phyloP scores from a whole-genome alignment of 2,113 vertebrate genomes.

The Suricata suricatta region DNA sequence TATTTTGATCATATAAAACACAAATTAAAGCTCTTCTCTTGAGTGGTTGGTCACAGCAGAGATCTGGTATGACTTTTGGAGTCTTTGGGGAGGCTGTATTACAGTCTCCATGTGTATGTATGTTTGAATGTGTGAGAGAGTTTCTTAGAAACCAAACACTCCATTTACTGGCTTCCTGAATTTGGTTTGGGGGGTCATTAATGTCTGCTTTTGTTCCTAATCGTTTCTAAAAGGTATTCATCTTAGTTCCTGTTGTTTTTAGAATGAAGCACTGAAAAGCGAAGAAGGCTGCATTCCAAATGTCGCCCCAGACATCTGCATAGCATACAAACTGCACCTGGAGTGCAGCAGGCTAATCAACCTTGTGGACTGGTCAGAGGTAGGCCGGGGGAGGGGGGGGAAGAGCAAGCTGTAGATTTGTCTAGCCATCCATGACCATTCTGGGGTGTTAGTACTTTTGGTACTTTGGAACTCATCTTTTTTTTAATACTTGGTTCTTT shows the following conservation, averaged over 20 bases:
- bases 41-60: background rate
- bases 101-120: background rate
- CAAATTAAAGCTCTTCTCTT: conserved; percentile 16
- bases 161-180: background rate
- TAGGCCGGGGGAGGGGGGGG: conserved; percentile 77
- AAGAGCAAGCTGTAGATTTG: background rate
- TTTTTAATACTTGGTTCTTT: background rate
- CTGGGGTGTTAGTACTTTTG: background rate
- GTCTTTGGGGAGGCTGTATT: background rate
- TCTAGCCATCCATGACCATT: background rate
- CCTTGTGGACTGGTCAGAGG: conserved; percentile 97
- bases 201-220: background rate
- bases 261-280: conserved; percentile 90
- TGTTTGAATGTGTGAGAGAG: background rate
- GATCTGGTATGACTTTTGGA: background rate
- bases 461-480: conserved; percentile 2
- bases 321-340: conserved; percentile 95
- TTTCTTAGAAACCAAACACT: conserved; percentile 23
- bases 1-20: conserved; percentile 34
- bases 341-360: conserved; percentile 97
- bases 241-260: conserved; percentile 29
- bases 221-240: conserved; percentile 23
- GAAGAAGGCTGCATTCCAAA: conserved; percentile 91
- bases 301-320: conserved; percentile 95
- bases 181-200: background rate